These are phyloP conservation scores for Phortica magna DNA, from an alignment of 2,888 invertebrate genomes.

Conservation along the genomic window DNA sequence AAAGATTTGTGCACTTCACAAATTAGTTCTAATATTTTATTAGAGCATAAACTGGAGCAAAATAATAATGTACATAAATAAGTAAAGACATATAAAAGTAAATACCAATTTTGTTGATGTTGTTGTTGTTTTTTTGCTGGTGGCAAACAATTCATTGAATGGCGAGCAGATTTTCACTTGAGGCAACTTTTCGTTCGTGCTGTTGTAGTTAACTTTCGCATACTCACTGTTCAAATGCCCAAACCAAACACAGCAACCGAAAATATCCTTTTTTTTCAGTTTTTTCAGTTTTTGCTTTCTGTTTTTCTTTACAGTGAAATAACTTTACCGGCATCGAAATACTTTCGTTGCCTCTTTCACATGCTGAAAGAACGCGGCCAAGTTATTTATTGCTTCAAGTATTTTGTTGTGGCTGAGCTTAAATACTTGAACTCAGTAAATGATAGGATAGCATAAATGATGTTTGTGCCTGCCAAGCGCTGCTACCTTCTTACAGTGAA, in stretches of 20 bases:
- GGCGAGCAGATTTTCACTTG: no score
- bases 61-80: not conserved
- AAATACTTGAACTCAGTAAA: not conserved
- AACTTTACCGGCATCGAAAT: not conserved
- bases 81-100: not conserved
- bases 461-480: no score
- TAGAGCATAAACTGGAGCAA: not conserved
- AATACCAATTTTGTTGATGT: no score
- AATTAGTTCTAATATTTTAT: slow-evolving; percentile 14
- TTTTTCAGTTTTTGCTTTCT: not conserved
- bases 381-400: slow-evolving; percentile 9
- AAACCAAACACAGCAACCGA: no score
- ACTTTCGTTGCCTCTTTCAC: not conserved
- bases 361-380: not conserved
- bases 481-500: no score
- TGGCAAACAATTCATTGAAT: no score
- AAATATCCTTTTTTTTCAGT: not conserved
- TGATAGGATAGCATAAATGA: no score
- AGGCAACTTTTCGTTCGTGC: no score
- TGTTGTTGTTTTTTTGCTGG: no score
- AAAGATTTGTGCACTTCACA: not conserved
- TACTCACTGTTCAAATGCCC: no score
- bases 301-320: not conserved
- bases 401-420: not conserved
- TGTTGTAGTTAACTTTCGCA: no score